Base-by-base conservation (phyloP, 1,140 invertebrate species). In the Euglossa dilemma region DNA sequence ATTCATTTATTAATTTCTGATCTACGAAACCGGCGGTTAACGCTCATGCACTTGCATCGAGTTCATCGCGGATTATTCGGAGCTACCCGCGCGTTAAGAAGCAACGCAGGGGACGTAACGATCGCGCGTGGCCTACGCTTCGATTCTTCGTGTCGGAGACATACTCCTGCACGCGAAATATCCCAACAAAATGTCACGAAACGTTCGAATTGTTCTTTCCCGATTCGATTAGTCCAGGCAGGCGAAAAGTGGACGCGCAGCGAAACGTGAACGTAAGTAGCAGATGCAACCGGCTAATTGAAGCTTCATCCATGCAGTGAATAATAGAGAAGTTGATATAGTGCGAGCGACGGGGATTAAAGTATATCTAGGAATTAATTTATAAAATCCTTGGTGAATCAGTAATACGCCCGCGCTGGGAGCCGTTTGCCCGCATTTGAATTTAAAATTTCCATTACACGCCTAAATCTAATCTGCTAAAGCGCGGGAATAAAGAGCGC, bases 291-390 rank as follows among this genome's bases (percentile, higher is more conserved):
- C 14, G 9, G n/a, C 9, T 70, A 70, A 50, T 70, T 52, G 52
- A 52, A 52, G 14, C 25, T 70, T 50, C n/a, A 36, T 52, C 3
- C n/a, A 52, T n/a, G 11, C 23, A 16, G 47, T 70, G 18, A 52
- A 70, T 70, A 70, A 70, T 70, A 20, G 25, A 52, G n/a, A 25
- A 70, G 67, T 70, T 70, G 28, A 52, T 52, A 50, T n/a, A 69
- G 12, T 16, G 11, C 23, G 20, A 8, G 67, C 67, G 23, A 8
- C 14, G 47, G 9, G 69, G 18, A 70, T 70, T 70, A 52, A 70
- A 70, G 12, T 70, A 70, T 70, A 70, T 70, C 16, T 70, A 70
- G 11, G 52, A 28, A 70, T 70, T 70, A 70, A 25, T 52, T 69
- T 70, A 52, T 50, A 28, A 70, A 70, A 25, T 70, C 45, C n/a